Base-by-base conservation (phyloP, 2,797 vertebrate genomes). In the Myripristis murdjan region DNA sequence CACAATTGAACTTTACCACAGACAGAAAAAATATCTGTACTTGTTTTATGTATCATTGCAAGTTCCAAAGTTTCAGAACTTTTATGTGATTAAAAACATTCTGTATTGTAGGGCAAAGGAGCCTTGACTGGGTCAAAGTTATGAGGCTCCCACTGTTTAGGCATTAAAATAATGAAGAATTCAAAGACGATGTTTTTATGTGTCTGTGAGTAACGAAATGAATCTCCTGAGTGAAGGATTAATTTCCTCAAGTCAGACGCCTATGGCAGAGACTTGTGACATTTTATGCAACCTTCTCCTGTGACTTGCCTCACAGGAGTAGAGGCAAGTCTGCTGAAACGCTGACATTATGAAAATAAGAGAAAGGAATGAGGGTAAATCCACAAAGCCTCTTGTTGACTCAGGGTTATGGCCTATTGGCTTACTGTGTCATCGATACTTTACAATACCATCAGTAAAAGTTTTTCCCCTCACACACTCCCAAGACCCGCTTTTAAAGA, bases 51-150 rank as follows among this genome's bases (percentile, higher is more conserved):
- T 51, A 14, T 7, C 24, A 41, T 51, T 0, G 0, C 24, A n/a
- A 69, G 65, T 66, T 84, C 73, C 81, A 88, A 75, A 44, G 59
- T 41, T 69, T 49, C 53, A 18, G 46, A 79, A 79, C 81, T 82
- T 88, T 75, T 26, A 44, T 72, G 60, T 59, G 48, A 87, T 87
- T 89, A 81, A 8, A 84, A 73, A 57, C 74, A 83, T 81, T 69
- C 65, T 35, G 20, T 63, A 75, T 73, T n/a, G n/a, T 22, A 39
- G 58, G 43, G 60, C 63, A 47, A 74, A 65, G 15, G n/a, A 57
- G 47, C 26, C 44, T 14, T 23, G 58, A 49, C 61, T 16, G 2
- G 64, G 55, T n/a, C 11, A 43, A 62, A 52, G 60, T 39, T 22
- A 8, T 11, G 58, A 47, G 69, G 35, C 79, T 73, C 61, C 12